phyloP scores from a whole-genome alignment of 1,140 invertebrate species.

The Hypothenemus hampei region DNA sequence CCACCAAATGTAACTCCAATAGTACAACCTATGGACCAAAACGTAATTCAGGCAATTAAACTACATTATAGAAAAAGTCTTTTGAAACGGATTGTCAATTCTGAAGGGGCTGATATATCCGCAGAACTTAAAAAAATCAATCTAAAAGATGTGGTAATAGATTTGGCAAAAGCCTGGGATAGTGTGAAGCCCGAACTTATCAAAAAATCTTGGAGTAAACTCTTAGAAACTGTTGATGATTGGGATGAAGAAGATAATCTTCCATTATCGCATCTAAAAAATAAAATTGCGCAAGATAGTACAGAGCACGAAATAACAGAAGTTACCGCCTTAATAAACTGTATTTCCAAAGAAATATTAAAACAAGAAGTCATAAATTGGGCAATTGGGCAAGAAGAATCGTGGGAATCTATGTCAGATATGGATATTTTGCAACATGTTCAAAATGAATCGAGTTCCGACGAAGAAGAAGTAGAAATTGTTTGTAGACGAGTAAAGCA shows the following conservation, averaged over 20 bases:
- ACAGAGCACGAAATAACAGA: background rate
- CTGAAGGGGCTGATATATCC: constrained; percentile 2
- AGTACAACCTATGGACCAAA: constrained; percentile 47
- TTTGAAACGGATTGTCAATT: constrained; percentile 6
- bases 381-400: background rate
- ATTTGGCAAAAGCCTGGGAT: constrained; percentile 1
- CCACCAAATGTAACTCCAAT: too few species aligned
- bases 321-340: background rate
- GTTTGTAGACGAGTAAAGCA: background rate
- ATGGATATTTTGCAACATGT: background rate
- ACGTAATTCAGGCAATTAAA: constrained; percentile 38
- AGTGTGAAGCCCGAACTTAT: background rate
- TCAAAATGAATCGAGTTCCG: background rate
- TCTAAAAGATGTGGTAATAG: constrained; percentile 7
- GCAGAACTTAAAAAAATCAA: constrained; percentile 8
- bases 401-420: background rate
- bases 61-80: constrained; percentile 28
- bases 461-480: background rate
- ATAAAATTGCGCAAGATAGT: background rate
- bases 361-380: background rate
- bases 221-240: background rate
- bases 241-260: constrained; percentile 1
- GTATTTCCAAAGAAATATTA: background rate
- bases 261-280: background rate
- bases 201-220: background rate